phyloP scores from a whole-genome alignment of 2,113 vertebrate species.

The Geococcyx californianus region DNA sequence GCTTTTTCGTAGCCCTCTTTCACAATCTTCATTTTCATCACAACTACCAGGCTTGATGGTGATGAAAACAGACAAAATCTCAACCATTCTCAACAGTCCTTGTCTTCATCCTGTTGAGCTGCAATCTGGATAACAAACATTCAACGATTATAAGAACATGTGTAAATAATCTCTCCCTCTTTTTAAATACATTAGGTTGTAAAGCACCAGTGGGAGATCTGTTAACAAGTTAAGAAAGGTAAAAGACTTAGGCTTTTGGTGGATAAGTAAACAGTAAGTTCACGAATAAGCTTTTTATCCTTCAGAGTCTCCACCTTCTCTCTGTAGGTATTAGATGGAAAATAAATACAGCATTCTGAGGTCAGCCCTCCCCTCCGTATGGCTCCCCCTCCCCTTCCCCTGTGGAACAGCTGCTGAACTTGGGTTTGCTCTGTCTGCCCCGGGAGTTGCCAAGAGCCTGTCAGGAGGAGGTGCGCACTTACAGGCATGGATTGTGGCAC shows the following conservation, averaged over 20 bases:
- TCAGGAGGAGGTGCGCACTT: neutral
- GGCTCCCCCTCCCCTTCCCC: constrained; percentile 21
- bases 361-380: neutral
- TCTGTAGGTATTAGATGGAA: constrained; percentile 37
- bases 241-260: neutral
- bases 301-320: constrained; percentile 18
- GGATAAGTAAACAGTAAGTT: constrained; percentile 26
- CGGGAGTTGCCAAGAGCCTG: neutral
- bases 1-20: neutral
- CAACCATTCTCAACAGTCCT: neutral
- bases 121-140: neutral
- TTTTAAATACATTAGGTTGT: neutral
- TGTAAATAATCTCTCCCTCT: neutral
- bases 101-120: neutral
- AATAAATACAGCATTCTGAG: constrained; percentile 12
- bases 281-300: constrained; percentile 48
- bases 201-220: neutral
- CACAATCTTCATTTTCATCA: neutral
- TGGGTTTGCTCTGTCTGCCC: neutral
- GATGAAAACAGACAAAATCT: neutral
- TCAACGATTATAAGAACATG: neutral
- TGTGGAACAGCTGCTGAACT: constrained; percentile 4
- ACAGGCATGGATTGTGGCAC: neutral
- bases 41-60: neutral
- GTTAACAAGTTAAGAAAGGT: neutral